Conservation (phyloP, 2,888 invertebrate genomes). For the Diplolepis rosae region DNA sequence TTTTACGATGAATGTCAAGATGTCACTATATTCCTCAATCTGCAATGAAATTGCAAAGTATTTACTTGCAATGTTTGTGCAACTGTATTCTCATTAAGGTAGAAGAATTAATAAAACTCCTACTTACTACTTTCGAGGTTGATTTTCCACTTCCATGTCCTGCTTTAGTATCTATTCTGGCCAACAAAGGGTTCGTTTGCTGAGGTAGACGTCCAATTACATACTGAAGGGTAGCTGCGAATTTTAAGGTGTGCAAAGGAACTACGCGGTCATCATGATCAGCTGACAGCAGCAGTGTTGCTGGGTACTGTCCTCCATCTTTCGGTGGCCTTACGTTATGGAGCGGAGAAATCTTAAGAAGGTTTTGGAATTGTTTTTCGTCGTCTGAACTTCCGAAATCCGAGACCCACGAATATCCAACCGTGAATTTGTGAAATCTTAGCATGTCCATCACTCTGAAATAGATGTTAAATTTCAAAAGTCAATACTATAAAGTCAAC, state of each 20-base stretch:
- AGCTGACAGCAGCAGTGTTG: conserved; percentile 93
- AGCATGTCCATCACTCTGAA: conserved; percentile 96
- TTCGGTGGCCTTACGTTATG: conserved; percentile 88
- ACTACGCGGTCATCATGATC: conserved; percentile 99
- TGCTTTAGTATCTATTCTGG: conserved; percentile 94
- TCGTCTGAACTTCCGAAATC: conserved; percentile 96
- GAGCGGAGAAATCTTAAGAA: conserved; percentile 92
- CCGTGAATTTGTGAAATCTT: conserved; percentile 97
- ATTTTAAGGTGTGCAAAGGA: conserved; percentile 97
- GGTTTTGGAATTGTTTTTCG: conserved; percentile 88
- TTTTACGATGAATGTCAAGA: conserved; percentile 87
- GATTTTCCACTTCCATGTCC: conserved; percentile 99
- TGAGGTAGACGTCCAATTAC: conserved; percentile 77
- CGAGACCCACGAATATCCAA: conserved; percentile 96
- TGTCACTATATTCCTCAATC: conserved; percentile 95
- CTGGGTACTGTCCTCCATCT: conserved; percentile 86
- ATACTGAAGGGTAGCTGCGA: conserved; percentile 92
- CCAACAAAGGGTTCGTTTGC: conserved; percentile 90
- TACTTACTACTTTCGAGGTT: conserved; percentile 89
- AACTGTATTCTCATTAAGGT: neutral
- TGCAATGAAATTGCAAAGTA: conserved; percentile 74
- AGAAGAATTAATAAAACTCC: conserved; percentile 10
- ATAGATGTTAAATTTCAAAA: no score
- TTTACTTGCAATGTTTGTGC: conserved; percentile 15
- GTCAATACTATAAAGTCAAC: no score